Evolutionary conservation across 1,140 invertebrate species (phyloP).

Genomic region (Atta texana): DNA sequence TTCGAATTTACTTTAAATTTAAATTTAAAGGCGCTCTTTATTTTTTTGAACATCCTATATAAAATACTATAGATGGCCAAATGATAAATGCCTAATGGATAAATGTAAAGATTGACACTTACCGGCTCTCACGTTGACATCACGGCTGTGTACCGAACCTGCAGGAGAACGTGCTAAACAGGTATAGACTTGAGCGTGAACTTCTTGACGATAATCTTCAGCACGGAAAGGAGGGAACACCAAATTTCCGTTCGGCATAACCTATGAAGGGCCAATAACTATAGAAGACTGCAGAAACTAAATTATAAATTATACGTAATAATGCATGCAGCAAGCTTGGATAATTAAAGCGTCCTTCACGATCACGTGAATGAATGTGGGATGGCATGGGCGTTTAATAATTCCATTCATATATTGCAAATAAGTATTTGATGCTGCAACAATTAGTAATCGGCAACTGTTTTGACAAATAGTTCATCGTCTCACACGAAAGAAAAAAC

Average conservation of each 20-base stretch:
- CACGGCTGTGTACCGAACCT: constrained; percentile 95
- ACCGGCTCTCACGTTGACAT: constrained; percentile 98
- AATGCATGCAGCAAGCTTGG: background rate
- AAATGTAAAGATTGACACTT: constrained; percentile 82
- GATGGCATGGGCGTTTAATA: constrained; percentile 47
- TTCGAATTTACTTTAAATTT: background rate
- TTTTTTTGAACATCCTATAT: background rate
- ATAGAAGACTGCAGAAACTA: constrained; percentile 13
- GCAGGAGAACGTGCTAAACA: constrained; percentile 95
- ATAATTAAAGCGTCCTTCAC: constrained; percentile 63
- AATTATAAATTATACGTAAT: constrained; percentile 5
- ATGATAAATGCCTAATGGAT: constrained; percentile 1
- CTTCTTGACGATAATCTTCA: constrained; percentile 96
- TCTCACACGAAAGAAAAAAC: background rate
- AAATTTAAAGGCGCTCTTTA: background rate
- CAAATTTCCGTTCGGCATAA: constrained; percentile 96
- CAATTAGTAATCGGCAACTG: background rate
- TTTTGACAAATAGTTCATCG: background rate
- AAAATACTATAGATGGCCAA: constrained; percentile 62
- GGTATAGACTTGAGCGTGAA: constrained; percentile 97
- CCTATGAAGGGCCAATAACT: constrained; percentile 85
- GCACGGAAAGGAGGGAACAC: constrained; percentile 97
- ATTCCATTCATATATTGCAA: constrained; percentile 32
- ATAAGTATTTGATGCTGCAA: constrained; percentile 15
- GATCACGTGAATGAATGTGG: constrained; percentile 50